These are phyloP conservation scores for Amphiprion clarkii DNA, from an alignment of 2,797 vertebrate species.

Conservation along the genomic window DNA sequence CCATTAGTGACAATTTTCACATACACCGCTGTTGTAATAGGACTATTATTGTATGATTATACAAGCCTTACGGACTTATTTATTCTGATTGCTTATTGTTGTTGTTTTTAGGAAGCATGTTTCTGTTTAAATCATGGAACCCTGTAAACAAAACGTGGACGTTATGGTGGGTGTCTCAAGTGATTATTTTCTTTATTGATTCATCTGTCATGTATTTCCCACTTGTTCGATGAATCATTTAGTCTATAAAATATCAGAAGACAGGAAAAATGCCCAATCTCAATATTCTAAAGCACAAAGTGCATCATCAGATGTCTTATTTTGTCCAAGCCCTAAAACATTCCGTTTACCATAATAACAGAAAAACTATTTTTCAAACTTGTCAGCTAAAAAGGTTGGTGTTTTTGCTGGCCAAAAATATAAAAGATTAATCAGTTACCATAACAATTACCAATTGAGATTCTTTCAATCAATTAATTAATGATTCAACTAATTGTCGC, in stretches of 20 bases:
- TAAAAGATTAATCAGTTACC: too few species aligned
- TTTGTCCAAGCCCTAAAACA: not conserved
- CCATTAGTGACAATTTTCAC: too few species aligned
- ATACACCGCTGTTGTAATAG: too few species aligned
- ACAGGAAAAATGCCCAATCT: not conserved
- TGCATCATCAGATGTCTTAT: not conserved
- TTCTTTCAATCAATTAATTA: too few species aligned
- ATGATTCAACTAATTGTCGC: too few species aligned
- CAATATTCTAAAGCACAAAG: not conserved
- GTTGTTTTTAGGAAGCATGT: not conserved
- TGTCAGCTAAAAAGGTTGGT: too few species aligned
- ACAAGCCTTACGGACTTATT: too few species aligned
- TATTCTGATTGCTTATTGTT: not conserved
- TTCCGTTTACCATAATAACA: not conserved
- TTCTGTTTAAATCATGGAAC: not conserved
- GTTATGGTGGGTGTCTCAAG: not conserved
- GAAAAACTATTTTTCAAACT: not conserved
- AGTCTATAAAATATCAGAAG: not conserved
- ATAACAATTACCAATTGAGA: too few species aligned
- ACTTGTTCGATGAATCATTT: not conserved
- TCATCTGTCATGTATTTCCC: not conserved
- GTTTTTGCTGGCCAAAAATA: too few species aligned
- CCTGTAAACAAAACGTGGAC: not conserved
- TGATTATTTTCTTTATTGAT: not conserved
- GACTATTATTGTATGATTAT: too few species aligned